Evolutionary conservation across 2,797 vertebrate genomes (phyloP), one percentile per base, ranked within the genome.

Genomic region (Trematomus bernacchii): DNA sequence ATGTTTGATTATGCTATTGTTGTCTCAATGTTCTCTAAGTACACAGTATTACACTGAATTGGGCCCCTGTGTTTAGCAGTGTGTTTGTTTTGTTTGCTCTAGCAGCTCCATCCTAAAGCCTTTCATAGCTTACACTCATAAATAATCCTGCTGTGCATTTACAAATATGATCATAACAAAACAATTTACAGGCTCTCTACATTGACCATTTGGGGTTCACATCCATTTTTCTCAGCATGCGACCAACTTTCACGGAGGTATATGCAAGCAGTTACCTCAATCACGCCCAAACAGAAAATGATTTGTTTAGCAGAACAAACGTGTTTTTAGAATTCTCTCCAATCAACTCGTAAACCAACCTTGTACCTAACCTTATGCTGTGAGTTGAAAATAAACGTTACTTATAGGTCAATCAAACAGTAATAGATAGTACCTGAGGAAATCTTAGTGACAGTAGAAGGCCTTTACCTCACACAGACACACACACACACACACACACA

Each of bases 1-100:
- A 84, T 72, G 58, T 90, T 84, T 91, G 77, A 91, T 87, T 84
- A 86, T 47, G 63, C 83, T 85, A 73, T 87, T 85, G 85, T 82
- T 78, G 75, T 80, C 83, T 84, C 6, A 16, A 60, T 79, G 58
- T 68, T 65, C 71, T 82, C 64, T 76, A 77, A 81, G 66, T 74
- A 79, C 76, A 86, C 77, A 82, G 60, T 59, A 70, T 84, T 74
- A 77, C 43, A 77, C 54, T 74, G 68, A 83, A 73, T 16, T 76
- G 69, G 63, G 59, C 50, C 30, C 16, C 65, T 78, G 73, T 81
- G 51, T 84, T 57, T 76, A 77, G 71, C 71, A 83, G 78, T 75
- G 46, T 77, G 77, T 88, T 86, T 87, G 73, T 79, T 88, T 85
- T 79, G 70, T 79, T 64, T 62, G 47, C 78, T 48, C 16, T 21